Percentiles rank a stretch among this genome's conserved stretches.
Evolutionary conservation across 1,140 invertebrate genomes (phyloP).

Genomic region (Ceratitis capitata): DNA sequence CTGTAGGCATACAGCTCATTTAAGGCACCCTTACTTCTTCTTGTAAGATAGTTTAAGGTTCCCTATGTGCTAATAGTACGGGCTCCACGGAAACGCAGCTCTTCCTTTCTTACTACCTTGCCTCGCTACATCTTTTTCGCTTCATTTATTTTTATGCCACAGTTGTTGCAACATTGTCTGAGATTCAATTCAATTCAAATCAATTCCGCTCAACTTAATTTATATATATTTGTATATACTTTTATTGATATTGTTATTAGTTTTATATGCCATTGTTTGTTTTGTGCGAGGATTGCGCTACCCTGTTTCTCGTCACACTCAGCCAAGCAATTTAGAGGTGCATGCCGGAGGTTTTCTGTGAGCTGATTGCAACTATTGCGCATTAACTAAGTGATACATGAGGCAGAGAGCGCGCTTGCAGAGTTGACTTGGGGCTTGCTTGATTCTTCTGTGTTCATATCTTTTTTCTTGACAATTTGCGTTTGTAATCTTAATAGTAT

Average conservation of each 20-base stretch:
- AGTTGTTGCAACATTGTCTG: not conserved
- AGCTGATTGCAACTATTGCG: not conserved
- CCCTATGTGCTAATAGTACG: no score
- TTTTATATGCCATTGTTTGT: slow-evolving; percentile 13
- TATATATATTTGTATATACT: slow-evolving; percentile 37
- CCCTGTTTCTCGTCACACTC: not conserved
- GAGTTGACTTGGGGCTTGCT: not conserved
- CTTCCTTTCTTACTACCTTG: no score
- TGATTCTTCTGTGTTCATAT: not conserved
- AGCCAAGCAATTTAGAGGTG: not conserved
- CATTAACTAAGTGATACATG: not conserved
- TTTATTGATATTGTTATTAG: slow-evolving; percentile 26
- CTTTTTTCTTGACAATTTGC: not conserved
- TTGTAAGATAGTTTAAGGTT: no score
- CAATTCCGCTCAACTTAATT: slow-evolving; percentile 17
- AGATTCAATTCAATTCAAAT: not conserved
- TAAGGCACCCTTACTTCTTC: no score
- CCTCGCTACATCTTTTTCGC: no score
- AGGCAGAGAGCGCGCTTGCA: not conserved
- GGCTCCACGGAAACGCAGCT: no score
- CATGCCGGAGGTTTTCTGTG: not conserved
- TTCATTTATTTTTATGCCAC: not conserved
- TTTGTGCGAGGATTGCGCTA: not conserved
- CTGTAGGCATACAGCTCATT: no score
- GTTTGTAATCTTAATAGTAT: not conserved